These are phyloP conservation scores for Haplotaxodon microlepis DNA, from an alignment of 2,113 vertebrate species.

Conservation along the genomic window DNA sequence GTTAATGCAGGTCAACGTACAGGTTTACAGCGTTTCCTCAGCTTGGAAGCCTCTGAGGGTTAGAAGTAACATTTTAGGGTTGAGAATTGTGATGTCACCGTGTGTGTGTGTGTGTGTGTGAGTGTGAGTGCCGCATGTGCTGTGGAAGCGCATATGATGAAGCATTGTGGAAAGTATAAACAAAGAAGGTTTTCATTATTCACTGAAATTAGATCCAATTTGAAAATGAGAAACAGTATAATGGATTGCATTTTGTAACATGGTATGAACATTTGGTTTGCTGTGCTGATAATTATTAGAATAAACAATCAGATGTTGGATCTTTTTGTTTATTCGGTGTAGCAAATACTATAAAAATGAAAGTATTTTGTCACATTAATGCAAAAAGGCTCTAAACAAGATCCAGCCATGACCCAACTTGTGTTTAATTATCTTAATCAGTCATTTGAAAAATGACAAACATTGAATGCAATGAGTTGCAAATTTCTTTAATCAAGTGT, in stretches of 20 bases:
- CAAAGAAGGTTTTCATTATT: background rate
- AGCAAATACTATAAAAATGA: background rate
- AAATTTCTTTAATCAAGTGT: background rate
- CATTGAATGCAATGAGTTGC: accelerated
- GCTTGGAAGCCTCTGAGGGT: conserved; percentile 6
- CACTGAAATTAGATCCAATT: background rate
- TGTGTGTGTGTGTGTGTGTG: background rate
- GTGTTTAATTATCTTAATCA: background rate
- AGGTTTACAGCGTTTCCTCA: conserved; percentile 52
- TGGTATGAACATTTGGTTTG: background rate
- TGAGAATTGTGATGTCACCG: background rate
- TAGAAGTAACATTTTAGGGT: background rate
- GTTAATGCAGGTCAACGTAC: conserved; percentile 60
- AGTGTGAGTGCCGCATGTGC: background rate
- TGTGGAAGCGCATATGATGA: background rate
- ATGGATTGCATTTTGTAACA: background rate
- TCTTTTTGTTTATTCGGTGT: background rate
- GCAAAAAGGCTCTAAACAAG: background rate
- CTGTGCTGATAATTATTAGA: background rate
- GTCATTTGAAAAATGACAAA: background rate
- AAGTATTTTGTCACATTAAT: background rate
- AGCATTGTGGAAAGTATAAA: background rate
- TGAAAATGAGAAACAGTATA: background rate
- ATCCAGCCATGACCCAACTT: background rate
- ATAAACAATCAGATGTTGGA: background rate